A percentile compares a stretch with the other conserved stretches of the same genome.
phyloP scores from a whole-genome alignment of 2,797 vertebrate genomes.

The Girardinus metallicus region DNA sequence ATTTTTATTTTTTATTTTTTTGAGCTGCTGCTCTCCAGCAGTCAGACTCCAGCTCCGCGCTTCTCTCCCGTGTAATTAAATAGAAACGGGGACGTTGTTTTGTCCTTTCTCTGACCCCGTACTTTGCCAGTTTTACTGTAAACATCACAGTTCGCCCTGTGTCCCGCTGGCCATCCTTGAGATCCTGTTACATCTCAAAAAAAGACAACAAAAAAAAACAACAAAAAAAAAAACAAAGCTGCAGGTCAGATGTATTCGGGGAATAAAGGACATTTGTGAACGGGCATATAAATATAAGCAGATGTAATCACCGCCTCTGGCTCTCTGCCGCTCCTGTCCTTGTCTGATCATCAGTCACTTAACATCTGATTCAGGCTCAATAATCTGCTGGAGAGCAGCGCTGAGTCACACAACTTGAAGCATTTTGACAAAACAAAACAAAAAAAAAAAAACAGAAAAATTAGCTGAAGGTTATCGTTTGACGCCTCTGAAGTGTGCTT shows the following conservation, averaged over 20 bases:
- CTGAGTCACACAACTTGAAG: slow-evolving; percentile 31
- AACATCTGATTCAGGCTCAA: slow-evolving; percentile 39
- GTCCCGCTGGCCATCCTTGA: slow-evolving; percentile 15
- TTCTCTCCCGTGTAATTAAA: slow-evolving; percentile 48
- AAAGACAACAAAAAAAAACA: fast-evolving
- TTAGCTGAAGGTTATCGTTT: slow-evolving; percentile 44
- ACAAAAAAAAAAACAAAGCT: not conserved
- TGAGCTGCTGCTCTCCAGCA: slow-evolving; percentile 26
- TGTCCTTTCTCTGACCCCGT: slow-evolving; percentile 61
- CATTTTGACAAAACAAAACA: not conserved
- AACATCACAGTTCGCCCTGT: slow-evolving; percentile 27
- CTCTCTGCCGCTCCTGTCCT: slow-evolving; percentile 28
- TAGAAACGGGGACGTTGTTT: slow-evolving; percentile 40
- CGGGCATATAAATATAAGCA: no score
- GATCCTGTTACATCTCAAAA: not conserved
- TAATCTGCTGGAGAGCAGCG: slow-evolving; percentile 30
- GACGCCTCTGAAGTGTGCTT: slow-evolving; percentile 38
- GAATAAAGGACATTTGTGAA: not conserved
- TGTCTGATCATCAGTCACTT: slow-evolving; percentile 44
- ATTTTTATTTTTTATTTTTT: not conserved
- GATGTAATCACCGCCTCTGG: not conserved
- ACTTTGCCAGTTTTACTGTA: slow-evolving; percentile 23
- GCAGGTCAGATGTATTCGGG: not conserved
- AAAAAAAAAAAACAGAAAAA: slow-evolving; percentile 17
- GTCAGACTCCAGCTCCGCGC: slow-evolving; percentile 24